Conservation (phyloP, 1,140 invertebrate species). For the Ephestia elutella region DNA sequence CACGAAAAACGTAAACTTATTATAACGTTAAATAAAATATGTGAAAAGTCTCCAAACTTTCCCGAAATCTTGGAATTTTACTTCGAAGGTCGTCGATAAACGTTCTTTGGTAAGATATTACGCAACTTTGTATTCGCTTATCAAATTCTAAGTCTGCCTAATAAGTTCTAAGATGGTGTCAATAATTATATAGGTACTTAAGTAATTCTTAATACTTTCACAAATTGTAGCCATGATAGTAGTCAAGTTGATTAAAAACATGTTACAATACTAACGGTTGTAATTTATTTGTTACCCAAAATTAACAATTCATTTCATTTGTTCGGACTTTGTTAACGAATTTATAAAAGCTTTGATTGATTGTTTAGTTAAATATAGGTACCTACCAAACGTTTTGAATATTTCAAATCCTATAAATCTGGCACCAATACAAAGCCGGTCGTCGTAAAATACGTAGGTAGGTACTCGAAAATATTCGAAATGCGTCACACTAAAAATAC, state of each 20-base stretch:
- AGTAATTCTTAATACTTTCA: too few species aligned
- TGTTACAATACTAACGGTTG: too few species aligned
- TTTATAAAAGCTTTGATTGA: too few species aligned
- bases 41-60: background rate
- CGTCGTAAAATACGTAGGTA: background rate
- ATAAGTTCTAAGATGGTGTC: too few species aligned
- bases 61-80: constrained; percentile 3
- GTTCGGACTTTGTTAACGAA: too few species aligned
- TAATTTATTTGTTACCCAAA: too few species aligned
- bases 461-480: background rate
- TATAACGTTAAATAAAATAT: background rate
- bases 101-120: constrained; percentile 3
- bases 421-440: background rate
- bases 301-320: too few species aligned
- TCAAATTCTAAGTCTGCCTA: background rate
- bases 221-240: too few species aligned
- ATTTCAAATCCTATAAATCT: background rate
- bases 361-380: too few species aligned
- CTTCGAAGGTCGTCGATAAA: constrained; percentile 1
- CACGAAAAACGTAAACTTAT: background rate
- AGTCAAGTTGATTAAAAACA: too few species aligned
- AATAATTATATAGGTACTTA: too few species aligned
- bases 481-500: background rate
- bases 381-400: background rate
- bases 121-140: background rate